Conservation (phyloP, 2,113 vertebrate genomes). For the Chrysochloris asiatica region DNA sequence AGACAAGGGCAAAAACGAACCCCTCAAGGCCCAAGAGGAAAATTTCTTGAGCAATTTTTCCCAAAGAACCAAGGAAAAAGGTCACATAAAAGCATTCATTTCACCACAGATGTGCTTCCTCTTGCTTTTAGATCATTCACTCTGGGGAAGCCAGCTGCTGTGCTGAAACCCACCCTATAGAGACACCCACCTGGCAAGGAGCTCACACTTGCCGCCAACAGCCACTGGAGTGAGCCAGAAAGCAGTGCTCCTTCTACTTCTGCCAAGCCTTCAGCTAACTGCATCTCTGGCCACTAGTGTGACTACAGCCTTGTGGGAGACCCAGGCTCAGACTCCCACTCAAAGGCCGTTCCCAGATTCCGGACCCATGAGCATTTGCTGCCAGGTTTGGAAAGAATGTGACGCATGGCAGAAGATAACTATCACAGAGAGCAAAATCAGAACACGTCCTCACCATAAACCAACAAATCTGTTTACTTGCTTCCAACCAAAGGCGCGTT, state of each 20-base stretch:
- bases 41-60: background rate
- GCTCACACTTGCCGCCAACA: background rate
- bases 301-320: too few relatives aligned
- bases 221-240: fast-evolving
- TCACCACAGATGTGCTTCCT: background rate
- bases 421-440: background rate
- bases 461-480: background rate
- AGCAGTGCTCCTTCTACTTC: background rate
- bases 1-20: background rate
- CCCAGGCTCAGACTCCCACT: background rate
- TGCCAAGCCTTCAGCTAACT: background rate
- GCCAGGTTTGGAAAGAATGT: background rate
- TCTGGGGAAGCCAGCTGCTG: background rate
- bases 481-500: background rate
- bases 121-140: background rate
- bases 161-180: fast-evolving
- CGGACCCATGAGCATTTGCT: background rate
- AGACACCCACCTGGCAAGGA: background rate
- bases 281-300: background rate
- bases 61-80: background rate
- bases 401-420: background rate
- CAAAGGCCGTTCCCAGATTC: background rate
- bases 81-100: background rate
- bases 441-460: background rate
- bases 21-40: background rate